Evolutionary conservation across 2,888 invertebrate species (phyloP).

Genomic region (Empis stercorea): DNA sequence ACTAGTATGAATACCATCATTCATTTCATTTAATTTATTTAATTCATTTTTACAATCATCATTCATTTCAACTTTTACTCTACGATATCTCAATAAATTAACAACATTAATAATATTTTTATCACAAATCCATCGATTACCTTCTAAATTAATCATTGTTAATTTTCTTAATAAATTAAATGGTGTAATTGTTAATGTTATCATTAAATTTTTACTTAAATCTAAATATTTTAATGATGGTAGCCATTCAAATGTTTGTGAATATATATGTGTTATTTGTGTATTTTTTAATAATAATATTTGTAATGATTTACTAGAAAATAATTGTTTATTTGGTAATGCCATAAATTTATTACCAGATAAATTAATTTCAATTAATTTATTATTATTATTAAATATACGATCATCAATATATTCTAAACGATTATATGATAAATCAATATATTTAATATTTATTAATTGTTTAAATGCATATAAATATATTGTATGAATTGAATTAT

Average conservation of each 20-base stretch:
- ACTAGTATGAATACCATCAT: neutral
- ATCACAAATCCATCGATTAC: constrained; percentile 46
- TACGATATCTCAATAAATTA: constrained; percentile 18
- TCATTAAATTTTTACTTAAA: constrained; percentile 47
- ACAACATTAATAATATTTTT: constrained; percentile 25
- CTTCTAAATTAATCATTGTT: constrained; percentile 40
- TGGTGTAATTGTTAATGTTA: constrained; percentile 39
- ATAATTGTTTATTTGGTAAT: constrained; percentile 41
- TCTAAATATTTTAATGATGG: constrained; percentile 45
- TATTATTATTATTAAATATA: constrained; percentile 43
- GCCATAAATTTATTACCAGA: constrained; percentile 48
- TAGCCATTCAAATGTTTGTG: constrained; percentile 40
- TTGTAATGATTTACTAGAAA: constrained; percentile 44
- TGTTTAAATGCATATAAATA: constrained; percentile 47
- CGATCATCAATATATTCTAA: constrained; percentile 41
- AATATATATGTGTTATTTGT: constrained; percentile 42
- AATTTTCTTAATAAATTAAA: constrained; percentile 40
- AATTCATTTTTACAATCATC: constrained; percentile 19
- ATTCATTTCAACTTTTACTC: constrained; percentile 19
- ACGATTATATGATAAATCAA: constrained; percentile 50
- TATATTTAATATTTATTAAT: constrained; percentile 37
- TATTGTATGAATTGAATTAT: constrained; percentile 49
- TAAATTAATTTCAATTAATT: constrained; percentile 43
- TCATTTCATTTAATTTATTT: neutral
- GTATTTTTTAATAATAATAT: constrained; percentile 46